Base-by-base conservation (phyloP, 2,888 invertebrate species). In the Ecliptopera silaceata region DNA sequence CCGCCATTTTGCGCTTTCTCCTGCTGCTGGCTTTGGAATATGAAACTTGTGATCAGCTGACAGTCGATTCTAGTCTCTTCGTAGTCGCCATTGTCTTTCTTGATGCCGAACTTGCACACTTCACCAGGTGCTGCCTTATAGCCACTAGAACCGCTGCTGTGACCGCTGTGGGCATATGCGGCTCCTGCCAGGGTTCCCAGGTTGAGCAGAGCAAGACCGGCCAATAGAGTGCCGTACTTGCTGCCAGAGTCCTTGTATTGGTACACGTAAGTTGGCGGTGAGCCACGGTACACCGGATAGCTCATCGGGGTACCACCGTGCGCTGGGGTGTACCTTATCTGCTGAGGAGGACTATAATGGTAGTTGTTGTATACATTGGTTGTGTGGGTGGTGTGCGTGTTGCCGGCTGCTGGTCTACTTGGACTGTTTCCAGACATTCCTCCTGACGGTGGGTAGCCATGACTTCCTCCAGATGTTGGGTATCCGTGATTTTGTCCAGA, bases 61-160 rank as follows among this genome's bases (percentile, higher is more conserved):
- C 89, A 89, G 58, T 88, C 83, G 54, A 89, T 89, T 77, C 61
- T 85, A 0, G 89, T 88, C 70, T 88, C 87, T 62, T 89, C 88
- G 52, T 86, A 87, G 49, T 86, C 86, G 1, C 88, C 87, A 56
- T 88, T 88, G 29, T 83, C 84, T 72, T 84, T 88, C 59, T 72
- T 84, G 18, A 89, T 57, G 15, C 82, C 89, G 54, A 89, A 87
- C 71, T 86, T 88, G 63, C 89, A 89, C 10, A 84, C 65, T 74
- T 89, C 88, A 6, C 87, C 88, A 0, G 83, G 79, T 57, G 80
- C 71, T 0, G 84, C 56, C 50, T 72, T 82, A 64, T 88, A 87
- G 11, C 52, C n/a, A n/a, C n/a, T 52, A 22, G 58, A 53, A n/a
- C 61, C 56, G 29, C 61, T 47, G 20, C 63, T 47, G 4, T 71